phyloP scores from a whole-genome alignment of 2,113 vertebrate genomes.

The Nipponia nippon region DNA sequence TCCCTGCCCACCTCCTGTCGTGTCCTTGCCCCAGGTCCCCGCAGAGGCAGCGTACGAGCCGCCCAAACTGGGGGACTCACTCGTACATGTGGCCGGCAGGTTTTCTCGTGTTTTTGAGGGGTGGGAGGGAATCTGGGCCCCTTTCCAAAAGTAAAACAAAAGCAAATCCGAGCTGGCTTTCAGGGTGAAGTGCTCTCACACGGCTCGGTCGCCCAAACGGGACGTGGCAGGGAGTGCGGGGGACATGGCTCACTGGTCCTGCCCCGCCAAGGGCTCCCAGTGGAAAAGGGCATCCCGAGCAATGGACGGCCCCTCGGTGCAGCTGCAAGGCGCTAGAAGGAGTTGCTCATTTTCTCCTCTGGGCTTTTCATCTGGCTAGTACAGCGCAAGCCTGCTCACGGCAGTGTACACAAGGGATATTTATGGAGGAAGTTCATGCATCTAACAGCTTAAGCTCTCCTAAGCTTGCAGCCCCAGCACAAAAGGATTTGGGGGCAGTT shows the following conservation, averaged over 20 bases:
- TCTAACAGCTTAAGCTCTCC: conserved; percentile 79
- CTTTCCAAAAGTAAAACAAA: conserved; percentile 54
- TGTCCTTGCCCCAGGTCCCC: neutral
- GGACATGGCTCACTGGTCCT: neutral
- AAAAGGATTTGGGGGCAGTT: conserved; percentile 78
- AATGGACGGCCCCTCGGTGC: neutral
- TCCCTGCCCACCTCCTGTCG: accelerated
- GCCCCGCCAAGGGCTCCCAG: neutral
- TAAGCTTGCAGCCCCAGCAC: conserved; percentile 70
- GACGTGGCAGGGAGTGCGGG: neutral
- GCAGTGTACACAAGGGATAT: conserved; percentile 9
- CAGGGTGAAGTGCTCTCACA: neutral
- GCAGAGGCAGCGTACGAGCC: accelerated
- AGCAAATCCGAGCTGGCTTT: conserved; percentile 24
- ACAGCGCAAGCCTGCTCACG: neutral
- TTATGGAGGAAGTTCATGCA: conserved; percentile 78
- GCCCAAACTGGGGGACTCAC: neutral
- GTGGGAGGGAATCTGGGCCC: conserved; percentile 54
- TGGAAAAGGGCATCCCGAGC: neutral
- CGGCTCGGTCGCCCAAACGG: neutral
- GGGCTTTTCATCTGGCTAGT: conserved; percentile 47
- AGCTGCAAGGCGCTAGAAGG: conserved; percentile 22
- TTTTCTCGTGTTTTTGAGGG: conserved; percentile 6
- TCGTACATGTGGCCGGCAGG: conserved; percentile 36
- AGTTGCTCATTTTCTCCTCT: neutral